phyloP scores from a whole-genome alignment of 2,888 invertebrate species.

The Tuta absoluta region DNA sequence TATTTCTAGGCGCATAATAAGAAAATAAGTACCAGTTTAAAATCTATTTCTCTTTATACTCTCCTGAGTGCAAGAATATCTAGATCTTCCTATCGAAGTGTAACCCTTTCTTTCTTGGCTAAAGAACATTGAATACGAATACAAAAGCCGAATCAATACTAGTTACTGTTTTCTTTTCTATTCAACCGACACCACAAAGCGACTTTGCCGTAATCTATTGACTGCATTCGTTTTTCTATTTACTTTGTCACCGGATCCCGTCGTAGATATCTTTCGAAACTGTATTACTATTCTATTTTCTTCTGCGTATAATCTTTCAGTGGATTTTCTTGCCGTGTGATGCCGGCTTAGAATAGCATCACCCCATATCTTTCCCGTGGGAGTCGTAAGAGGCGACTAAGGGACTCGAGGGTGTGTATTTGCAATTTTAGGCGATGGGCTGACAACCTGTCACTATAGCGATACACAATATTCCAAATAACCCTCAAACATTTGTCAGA shows the following conservation, averaged over 20 bases:
- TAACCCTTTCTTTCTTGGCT: neutral
- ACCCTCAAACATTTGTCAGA: too few species aligned
- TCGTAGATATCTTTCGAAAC: neutral
- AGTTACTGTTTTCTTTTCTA: constrained; percentile 4
- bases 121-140: neutral
- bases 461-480: too few species aligned
- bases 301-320: neutral
- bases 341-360: too few species aligned
- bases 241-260: constrained; percentile 1
- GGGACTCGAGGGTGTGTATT: too few species aligned
- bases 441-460: too few species aligned
- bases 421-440: too few species aligned
- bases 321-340: neutral
- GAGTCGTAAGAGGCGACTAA: too few species aligned
- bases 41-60: too few species aligned
- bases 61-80: too few species aligned
- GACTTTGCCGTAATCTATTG: constrained; percentile 8
- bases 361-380: too few species aligned
- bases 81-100: neutral
- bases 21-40: too few species aligned
- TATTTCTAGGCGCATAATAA: too few species aligned
- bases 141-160: constrained; percentile 3
- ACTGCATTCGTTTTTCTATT: constrained; percentile 7
- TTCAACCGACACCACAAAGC: constrained; percentile 3
- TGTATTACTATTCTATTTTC: constrained; percentile 7